Evolutionary conservation across 2,113 vertebrate genomes (phyloP), one percentile per base, ranked within the genome.

Genomic region (Alligator mississippiensis): DNA sequence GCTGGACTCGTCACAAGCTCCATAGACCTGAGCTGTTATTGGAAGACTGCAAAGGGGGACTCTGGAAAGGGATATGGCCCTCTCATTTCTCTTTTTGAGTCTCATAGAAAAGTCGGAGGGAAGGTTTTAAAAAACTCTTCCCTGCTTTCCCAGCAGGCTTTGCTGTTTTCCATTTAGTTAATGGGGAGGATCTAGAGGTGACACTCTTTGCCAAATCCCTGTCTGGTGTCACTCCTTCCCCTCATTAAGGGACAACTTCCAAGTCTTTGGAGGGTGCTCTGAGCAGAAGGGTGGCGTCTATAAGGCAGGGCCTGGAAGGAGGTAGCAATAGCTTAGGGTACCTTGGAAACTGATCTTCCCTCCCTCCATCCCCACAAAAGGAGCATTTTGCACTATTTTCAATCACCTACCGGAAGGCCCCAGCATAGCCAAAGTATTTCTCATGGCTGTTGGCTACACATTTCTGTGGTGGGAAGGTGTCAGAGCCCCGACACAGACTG

Each of bases 341-440:
- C 34, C 25, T 22, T 75, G 72, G 9, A 47, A 4, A 2, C 13
- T 38, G 28, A 6, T 55, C 72, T 55, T 74, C 76, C 30, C 66
- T 68, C 66, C n/a, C 17, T 68, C 66, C 66, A 68, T 68, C n/a
- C 16, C n/a, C 2, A 72, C 34, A 59, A 60, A 0, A 0, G 11
- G 30, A 54, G 15, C 2, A 5, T 59, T 85, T 90, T 13, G 2
- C 19, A 3, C 11, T 4, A 10, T 18, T 64, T 70, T 28, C 47
- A 66, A 54, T 2, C 19, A 86, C 97, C 11, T 97, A 98, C 99
- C 98, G 98, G 28, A 99, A 96, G 1, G 99, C 99, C 61, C 99
- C 99, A 1, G 96, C 96, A 16, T 98, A 99, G 55, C 99, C 98
- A 0, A 98, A 98, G 95, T 98, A 99, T 9, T 57, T 70, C 96